These are phyloP conservation scores for Oxyteleia sp. DNA, from an alignment of 2,888 invertebrate genomes.

Conservation along the genomic window DNA sequence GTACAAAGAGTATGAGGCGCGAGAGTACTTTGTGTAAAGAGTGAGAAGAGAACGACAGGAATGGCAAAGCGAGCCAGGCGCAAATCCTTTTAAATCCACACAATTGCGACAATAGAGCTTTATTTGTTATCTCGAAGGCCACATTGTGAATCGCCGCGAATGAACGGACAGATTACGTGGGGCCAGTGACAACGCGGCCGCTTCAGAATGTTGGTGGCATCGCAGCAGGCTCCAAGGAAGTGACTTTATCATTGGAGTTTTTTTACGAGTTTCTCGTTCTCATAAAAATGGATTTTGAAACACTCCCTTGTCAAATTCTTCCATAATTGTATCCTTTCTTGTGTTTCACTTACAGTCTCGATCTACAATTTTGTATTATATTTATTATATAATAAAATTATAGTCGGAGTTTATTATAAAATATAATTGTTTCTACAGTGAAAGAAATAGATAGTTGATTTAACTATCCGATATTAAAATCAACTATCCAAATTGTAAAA, in stretches of 20 bases:
- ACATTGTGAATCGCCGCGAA: constrained; percentile 88
- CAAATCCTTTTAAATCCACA: constrained; percentile 88
- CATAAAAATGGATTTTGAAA: constrained; percentile 82
- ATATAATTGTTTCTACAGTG: too few relatives aligned
- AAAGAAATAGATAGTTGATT: too few relatives aligned
- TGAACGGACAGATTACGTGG: constrained; percentile 88
- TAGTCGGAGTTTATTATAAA: too few relatives aligned
- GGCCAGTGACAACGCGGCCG: constrained; percentile 86
- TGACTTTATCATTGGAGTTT: constrained; percentile 86
- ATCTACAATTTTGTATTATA: background rate
- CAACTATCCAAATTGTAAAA: too few relatives aligned
- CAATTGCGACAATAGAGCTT: constrained; percentile 88
- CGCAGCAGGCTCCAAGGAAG: constrained; percentile 78
- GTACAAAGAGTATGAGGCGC: constrained; percentile 63
- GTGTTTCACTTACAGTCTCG: constrained; percentile 50
- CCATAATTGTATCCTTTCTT: constrained; percentile 64
- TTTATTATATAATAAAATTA: constrained; percentile 35
- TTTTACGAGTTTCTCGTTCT: constrained; percentile 82
- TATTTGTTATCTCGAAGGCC: constrained; percentile 88
- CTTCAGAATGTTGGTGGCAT: constrained; percentile 82
- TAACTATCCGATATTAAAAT: too few relatives aligned
- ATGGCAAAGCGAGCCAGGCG: constrained; percentile 81
- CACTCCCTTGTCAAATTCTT: constrained; percentile 40
- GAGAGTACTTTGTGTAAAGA: constrained; percentile 66
- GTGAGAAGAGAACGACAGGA: constrained; percentile 71